These are phyloP conservation scores for Galbula dea DNA, from an alignment of 2,113 vertebrate genomes.

Conservation along the genomic window DNA sequence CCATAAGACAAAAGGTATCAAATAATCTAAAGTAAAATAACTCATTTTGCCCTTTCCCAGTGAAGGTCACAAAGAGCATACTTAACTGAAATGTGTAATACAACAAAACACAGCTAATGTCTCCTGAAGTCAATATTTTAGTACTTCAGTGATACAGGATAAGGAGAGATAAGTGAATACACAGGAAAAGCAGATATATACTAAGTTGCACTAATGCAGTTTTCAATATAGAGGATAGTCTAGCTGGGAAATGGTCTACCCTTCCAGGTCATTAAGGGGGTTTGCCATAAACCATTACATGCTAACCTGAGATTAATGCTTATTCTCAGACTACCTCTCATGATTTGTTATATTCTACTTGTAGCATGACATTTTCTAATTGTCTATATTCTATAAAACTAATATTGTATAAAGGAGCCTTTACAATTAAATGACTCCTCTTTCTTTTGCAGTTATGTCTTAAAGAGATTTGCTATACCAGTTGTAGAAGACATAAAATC, in stretches of 20 bases:
- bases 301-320: neutral
- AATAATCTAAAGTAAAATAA: neutral
- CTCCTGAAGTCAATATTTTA: neutral
- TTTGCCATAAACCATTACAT: neutral
- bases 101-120: neutral
- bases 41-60: neutral
- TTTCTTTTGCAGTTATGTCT: neutral
- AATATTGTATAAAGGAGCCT: neutral
- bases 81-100: neutral
- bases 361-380: neutral
- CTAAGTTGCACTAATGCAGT: neutral
- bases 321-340: neutral
- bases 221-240: neutral
- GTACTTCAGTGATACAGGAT: neutral
- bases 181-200: neutral
- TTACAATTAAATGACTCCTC: neutral
- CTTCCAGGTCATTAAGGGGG: neutral
- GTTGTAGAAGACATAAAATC: neutral
- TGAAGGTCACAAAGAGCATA: neutral
- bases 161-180: neutral
- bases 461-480: neutral
- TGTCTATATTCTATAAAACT: neutral
- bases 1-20: neutral
- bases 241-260: neutral
- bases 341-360: neutral